These are phyloP conservation scores for Neofelis nebulosa DNA, from an alignment of 2,113 vertebrate species.

Conservation along the genomic window DNA sequence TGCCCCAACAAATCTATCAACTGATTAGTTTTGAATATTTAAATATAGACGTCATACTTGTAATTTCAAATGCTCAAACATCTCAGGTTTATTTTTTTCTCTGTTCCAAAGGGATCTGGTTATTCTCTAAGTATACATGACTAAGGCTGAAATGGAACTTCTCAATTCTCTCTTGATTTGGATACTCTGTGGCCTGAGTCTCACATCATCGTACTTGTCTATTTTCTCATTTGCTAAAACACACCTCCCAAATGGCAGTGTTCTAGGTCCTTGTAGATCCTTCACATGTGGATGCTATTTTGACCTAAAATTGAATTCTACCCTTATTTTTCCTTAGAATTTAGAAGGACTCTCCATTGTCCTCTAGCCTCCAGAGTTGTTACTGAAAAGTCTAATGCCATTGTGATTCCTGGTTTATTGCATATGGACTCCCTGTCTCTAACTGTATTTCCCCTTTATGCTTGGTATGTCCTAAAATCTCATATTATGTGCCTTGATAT, in stretches of 20 bases:
- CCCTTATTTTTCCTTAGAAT: background rate
- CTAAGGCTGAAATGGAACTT: background rate
- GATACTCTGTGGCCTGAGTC: background rate
- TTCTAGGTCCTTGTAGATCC: background rate
- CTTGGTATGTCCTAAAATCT: background rate
- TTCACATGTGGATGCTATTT: background rate
- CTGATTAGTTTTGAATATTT: conserved; percentile 20
- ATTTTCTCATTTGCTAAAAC: background rate
- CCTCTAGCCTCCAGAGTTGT: background rate
- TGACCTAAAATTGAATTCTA: background rate
- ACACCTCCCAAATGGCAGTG: background rate
- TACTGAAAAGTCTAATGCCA: background rate
- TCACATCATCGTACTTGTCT: background rate
- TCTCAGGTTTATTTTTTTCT: background rate
- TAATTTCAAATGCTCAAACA: background rate
- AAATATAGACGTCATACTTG: background rate
- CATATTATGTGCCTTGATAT: background rate
- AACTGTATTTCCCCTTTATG: background rate
- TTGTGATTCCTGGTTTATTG: background rate
- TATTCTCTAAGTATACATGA: background rate
- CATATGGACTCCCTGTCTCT: background rate
- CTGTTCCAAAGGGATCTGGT: background rate
- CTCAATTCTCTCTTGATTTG: background rate
- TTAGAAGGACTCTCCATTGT: background rate
- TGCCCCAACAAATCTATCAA: background rate